Evolutionary conservation across 1,140 invertebrate species (phyloP), one percentile per base, ranked within the genome.

Genomic region (Glomeris maerens): DNA sequence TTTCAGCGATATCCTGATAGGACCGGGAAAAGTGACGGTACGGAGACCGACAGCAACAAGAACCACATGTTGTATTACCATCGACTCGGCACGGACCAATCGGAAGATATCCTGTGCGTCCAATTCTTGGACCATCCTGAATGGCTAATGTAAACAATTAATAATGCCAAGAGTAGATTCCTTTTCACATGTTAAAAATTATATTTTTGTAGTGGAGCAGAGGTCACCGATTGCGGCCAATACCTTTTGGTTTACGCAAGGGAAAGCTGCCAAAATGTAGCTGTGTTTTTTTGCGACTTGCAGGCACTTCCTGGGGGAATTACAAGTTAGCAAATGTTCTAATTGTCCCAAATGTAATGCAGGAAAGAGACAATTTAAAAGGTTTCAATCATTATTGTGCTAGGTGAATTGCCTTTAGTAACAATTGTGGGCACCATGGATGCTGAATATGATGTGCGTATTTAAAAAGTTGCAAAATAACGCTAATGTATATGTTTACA

Each of bases 31-130:
- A 71, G 80, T 25, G 89, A 95, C 72, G 93, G 93, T 1, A 88
- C 86, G 0, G 90, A 94, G 67, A 94, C 87, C 0, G 78, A 80
- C 42, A 74, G 78, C 51, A 89, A 84, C 64, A 72, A 82, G 62
- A 78, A 93, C 71, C 92, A 98, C 64, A 95, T 95, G 64, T 67
- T 98, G 4, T 96, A 81, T 66, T 98, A 92, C 70, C 95, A 98
- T 70, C 67, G 71, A 47, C 59, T 98, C 27, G 83, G 85, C 52
- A 94, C 90, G 21, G 69, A 79, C 17, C 92, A 95, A 64, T 73
- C 77, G 2, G 78, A 93, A 52, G 95, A 99, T 72, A 71, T 95
- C 21, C 63, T 95, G 36, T 83, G 85, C 41, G 82, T 84, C 13
- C 85, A 96, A 65, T 94, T 95, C 68, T 84, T 82, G 1, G 83